phyloP scores from a whole-genome alignment of 2,888 invertebrate species.

The Himalopsyche japonica region DNA sequence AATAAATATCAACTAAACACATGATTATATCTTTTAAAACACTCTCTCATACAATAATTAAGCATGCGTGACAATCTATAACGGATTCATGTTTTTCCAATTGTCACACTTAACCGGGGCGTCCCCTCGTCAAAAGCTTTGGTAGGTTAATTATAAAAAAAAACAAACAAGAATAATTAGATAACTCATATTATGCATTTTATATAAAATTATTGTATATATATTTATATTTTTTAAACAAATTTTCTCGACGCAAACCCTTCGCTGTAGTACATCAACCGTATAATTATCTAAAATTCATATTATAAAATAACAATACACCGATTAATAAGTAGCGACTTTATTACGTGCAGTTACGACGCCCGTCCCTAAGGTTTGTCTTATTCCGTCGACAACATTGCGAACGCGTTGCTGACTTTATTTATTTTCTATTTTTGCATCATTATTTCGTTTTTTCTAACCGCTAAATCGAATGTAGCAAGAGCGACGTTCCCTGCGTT shows the following conservation, averaged over 20 bases:
- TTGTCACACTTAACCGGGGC: background rate
- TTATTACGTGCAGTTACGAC: background rate
- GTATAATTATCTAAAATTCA: background rate
- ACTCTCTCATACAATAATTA: background rate
- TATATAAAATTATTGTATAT: no score
- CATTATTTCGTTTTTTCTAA: constrained; percentile 4
- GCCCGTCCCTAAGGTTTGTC: background rate
- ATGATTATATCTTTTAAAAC: background rate
- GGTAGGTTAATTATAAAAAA: constrained; percentile 28
- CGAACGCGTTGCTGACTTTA: background rate
- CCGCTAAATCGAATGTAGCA: constrained; percentile 21
- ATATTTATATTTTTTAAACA: no score
- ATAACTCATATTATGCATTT: no score
- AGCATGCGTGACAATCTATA: background rate
- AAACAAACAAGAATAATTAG: background rate
- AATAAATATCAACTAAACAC: background rate
- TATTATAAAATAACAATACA: background rate
- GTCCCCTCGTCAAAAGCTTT: constrained; percentile 22
- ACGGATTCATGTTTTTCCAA: background rate
- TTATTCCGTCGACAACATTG: constrained; percentile 8
- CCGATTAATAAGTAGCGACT: background rate
- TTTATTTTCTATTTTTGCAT: background rate
- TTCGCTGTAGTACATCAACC: background rate
- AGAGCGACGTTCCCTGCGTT: constrained; percentile 18
- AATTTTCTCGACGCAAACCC: no score